Percentiles rank a stretch among this genome's conserved stretches.
Evolutionary conservation across 2,113 vertebrate genomes (phyloP).

Genomic region (Triplophysa tibetana): DNA sequence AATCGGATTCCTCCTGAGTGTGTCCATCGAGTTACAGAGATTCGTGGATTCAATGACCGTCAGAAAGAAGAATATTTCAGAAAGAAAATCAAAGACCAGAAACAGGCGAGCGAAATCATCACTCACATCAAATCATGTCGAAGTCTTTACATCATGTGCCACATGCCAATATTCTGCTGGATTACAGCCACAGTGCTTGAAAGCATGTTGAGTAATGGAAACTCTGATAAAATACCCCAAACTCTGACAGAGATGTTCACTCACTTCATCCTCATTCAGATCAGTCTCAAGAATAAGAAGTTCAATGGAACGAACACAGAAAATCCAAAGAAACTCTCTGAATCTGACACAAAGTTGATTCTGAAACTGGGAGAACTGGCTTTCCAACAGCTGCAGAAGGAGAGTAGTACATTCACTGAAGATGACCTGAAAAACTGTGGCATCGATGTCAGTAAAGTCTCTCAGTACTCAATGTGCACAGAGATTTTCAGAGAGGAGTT

Average conservation of each 20-base stretch:
- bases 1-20: background rate
- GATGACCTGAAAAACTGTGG: constrained; percentile 20
- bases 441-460: constrained; percentile 16
- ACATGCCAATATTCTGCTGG: constrained; percentile 52
- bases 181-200: constrained; percentile 44
- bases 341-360: constrained; percentile 16
- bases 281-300: constrained; percentile 33
- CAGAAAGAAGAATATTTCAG: background rate
- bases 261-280: constrained; percentile 40
- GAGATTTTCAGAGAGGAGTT: constrained; percentile 36
- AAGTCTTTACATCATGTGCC: constrained; percentile 38
- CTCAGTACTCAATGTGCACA: constrained; percentile 26
- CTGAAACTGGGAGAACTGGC: constrained; percentile 39
- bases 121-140: constrained; percentile 38
- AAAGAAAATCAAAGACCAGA: constrained; percentile 9
- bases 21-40: constrained; percentile 1
- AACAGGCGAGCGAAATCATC: constrained; percentile 15
- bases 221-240: background rate
- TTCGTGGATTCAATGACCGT: background rate
- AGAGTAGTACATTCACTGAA: constrained; percentile 26
- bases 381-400: constrained; percentile 30
- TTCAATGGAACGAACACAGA: background rate
- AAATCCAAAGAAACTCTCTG: constrained; percentile 1
- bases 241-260: constrained; percentile 43
- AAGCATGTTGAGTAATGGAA: constrained; percentile 4